These are phyloP conservation scores for Chalcis sispes DNA, from an alignment of 2,888 invertebrate species.

Conservation along the genomic window DNA sequence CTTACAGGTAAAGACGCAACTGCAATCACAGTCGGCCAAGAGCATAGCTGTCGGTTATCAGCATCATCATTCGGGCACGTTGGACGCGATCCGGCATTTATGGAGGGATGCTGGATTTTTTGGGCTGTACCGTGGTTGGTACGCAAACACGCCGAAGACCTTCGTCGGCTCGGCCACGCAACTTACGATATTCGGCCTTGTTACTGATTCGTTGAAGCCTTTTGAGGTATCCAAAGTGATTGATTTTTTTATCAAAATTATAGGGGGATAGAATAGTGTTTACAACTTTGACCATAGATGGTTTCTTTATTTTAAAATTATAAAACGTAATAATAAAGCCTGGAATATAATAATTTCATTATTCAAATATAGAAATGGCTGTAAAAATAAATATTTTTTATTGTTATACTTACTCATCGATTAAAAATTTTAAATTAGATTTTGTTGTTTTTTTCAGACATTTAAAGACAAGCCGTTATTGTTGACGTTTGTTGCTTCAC, in stretches of 20 bases:
- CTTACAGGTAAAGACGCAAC: conserved; percentile 84
- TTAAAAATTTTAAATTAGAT: too few relatives aligned
- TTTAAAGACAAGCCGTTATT: conserved; percentile 79
- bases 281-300: background rate
- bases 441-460: conserved; percentile 75
- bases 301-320: background rate
- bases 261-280: too few relatives aligned
- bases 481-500: conserved; percentile 85
- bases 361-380: background rate
- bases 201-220: conserved; percentile 80
- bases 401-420: too few relatives aligned
- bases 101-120: conserved; percentile 78
- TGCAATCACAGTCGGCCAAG: conserved; percentile 84
- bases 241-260: conserved; percentile 77
- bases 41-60: conserved; percentile 93
- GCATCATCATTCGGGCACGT: conserved; percentile 84
- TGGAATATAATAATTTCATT: background rate
- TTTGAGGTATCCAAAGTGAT: conserved; percentile 61
- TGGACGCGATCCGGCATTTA: conserved; percentile 79
- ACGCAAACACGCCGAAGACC: conserved; percentile 85
- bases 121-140: conserved; percentile 89
- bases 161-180: conserved; percentile 90
- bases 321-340: background rate
- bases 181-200: conserved; percentile 87
- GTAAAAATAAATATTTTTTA: too few relatives aligned